Evolutionary conservation across 2,888 invertebrate species (phyloP).

Genomic region (Cephalotes varians): DNA sequence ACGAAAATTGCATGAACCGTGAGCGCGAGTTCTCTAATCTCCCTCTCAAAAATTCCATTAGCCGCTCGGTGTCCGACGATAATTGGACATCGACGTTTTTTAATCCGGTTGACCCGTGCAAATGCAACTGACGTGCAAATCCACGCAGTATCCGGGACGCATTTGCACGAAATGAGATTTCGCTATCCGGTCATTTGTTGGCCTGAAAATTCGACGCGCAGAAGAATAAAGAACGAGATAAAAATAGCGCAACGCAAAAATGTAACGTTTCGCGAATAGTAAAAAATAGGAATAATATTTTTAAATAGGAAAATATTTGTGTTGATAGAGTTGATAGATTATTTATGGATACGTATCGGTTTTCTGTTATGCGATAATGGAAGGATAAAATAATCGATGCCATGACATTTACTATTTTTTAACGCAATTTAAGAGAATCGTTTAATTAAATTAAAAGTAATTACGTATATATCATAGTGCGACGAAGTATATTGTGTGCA

Average conservation of each 20-base stretch:
- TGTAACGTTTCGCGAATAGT: not conserved
- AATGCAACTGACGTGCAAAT: constrained; percentile 72
- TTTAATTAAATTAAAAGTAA: constrained; percentile 40
- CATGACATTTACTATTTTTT: constrained; percentile 1
- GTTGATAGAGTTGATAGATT: not conserved
- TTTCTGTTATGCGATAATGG: not conserved
- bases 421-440: constrained; percentile 24
- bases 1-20: constrained; percentile 71
- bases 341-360: not conserved
- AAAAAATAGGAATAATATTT: not conserved
- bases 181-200: constrained; percentile 14
- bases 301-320: not conserved
- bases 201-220: not conserved
- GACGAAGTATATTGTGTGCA: not conserved
- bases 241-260: not conserved
- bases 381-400: not conserved
- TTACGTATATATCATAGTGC: constrained; percentile 15
- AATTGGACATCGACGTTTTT: constrained; percentile 83
- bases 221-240: not conserved
- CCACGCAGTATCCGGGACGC: constrained; percentile 58
- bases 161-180: constrained; percentile 76
- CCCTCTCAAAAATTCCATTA: constrained; percentile 85
- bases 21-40: constrained; percentile 78
- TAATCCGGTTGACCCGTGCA: constrained; percentile 64
- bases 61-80: constrained; percentile 72